These are phyloP conservation scores for Dryobotodes eremita DNA, from an alignment of 2,888 invertebrate genomes.

Conservation along the genomic window DNA sequence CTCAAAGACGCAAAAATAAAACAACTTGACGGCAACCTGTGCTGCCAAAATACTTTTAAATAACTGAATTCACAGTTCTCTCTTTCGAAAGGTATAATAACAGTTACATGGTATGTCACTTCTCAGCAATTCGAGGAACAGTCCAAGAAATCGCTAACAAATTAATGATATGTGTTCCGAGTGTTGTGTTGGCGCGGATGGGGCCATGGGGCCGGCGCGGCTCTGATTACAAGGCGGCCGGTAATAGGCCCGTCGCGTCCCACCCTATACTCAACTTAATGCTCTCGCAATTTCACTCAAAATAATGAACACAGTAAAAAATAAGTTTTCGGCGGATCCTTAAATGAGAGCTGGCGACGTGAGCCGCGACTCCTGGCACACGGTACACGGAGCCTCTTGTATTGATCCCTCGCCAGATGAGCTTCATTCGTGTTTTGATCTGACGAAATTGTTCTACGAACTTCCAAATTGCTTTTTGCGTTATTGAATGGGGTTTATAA, in stretches of 20 bases:
- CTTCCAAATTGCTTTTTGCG: slow-evolving; percentile 76
- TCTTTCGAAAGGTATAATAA: slow-evolving; percentile 47
- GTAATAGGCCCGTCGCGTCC: slow-evolving; percentile 86
- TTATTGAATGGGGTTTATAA: slow-evolving; percentile 67
- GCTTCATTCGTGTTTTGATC: slow-evolving; percentile 75
- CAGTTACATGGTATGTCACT: slow-evolving; percentile 67
- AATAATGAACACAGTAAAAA: slow-evolving; percentile 89
- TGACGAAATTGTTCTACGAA: slow-evolving; percentile 81
- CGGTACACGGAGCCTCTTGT: slow-evolving; percentile 69
- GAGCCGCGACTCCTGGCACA: slow-evolving; percentile 72
- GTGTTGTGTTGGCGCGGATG: slow-evolving; percentile 76
- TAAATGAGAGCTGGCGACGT: slow-evolving; percentile 84
- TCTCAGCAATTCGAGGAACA: slow-evolving; percentile 71
- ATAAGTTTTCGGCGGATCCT: slow-evolving; percentile 83
- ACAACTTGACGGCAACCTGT: slow-evolving; percentile 7
- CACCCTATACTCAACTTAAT: slow-evolving; percentile 90
- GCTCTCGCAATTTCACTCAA: slow-evolving; percentile 90
- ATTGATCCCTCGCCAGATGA: slow-evolving; percentile 75
- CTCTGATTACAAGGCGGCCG: slow-evolving; percentile 88
- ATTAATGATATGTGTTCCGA: slow-evolving; percentile 84
- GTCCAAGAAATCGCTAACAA: slow-evolving; percentile 82
- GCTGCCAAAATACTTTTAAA: slow-evolving; percentile 39
- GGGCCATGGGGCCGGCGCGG: slow-evolving; percentile 77
- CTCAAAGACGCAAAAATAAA: slow-evolving; percentile 23
- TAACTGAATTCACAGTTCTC: slow-evolving; percentile 39